Conservation (phyloP, 2,888 invertebrate genomes). For the Augiades crinisus region DNA sequence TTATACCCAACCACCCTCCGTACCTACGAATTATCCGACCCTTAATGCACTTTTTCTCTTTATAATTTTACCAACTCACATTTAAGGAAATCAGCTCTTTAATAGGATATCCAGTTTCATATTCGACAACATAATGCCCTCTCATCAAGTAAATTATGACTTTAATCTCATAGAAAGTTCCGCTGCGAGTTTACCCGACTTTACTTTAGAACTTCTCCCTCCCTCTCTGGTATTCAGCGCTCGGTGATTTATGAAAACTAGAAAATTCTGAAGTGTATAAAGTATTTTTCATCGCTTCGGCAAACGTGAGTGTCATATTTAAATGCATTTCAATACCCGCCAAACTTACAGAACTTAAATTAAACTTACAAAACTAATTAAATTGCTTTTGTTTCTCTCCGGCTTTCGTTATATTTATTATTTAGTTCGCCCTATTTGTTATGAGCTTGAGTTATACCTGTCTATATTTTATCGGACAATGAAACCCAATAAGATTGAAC, state of each 20-base stretch:
- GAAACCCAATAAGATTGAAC: slow-evolving; percentile 17
- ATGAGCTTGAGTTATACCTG: not conserved
- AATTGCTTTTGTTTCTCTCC: not conserved
- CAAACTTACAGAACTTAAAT: slow-evolving; percentile 19
- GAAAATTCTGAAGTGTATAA: slow-evolving; percentile 61
- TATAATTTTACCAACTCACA: slow-evolving; percentile 43
- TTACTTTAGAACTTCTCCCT: slow-evolving; percentile 67
- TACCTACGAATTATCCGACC: slow-evolving; percentile 57
- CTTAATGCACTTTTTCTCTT: slow-evolving; percentile 38
- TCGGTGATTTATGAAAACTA: slow-evolving; percentile 74
- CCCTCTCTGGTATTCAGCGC: slow-evolving; percentile 60
- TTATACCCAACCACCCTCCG: slow-evolving; percentile 58
- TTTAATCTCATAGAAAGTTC: slow-evolving; percentile 72
- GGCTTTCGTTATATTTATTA: not conserved
- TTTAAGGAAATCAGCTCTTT: slow-evolving; percentile 54
- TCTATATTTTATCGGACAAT: slow-evolving; percentile 12
- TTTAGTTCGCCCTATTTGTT: not conserved
- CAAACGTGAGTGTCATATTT: slow-evolving; percentile 56
- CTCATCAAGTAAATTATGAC: slow-evolving; percentile 72
- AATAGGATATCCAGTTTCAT: slow-evolving; percentile 53
- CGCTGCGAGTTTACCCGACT: slow-evolving; percentile 61
- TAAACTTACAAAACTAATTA: slow-evolving; percentile 19
- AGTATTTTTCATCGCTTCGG: slow-evolving; percentile 59
- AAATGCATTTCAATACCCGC: slow-evolving; percentile 47
- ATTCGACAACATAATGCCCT: slow-evolving; percentile 63